phyloP scores from a whole-genome alignment of 2,888 invertebrate species.

The Nomada ruficornis region DNA sequence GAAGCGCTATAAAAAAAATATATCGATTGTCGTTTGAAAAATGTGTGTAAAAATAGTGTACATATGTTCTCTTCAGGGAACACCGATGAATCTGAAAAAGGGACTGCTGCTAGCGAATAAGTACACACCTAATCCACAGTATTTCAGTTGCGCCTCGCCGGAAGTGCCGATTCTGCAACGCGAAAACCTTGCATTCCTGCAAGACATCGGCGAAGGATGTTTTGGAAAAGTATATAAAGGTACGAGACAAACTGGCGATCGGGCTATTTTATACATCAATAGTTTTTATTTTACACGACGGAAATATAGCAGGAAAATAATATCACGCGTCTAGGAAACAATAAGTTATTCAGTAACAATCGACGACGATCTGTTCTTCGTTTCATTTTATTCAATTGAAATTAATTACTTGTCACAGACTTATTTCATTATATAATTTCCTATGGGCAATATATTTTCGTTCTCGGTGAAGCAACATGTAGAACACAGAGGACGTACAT shows the following conservation, averaged over 20 bases:
- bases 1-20: not conserved
- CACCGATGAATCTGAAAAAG: constrained; percentile 86
- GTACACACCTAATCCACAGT: constrained; percentile 92
- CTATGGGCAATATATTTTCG: not conserved
- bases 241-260: constrained; percentile 77
- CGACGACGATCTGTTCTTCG: too few relatives aligned
- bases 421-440: not conserved
- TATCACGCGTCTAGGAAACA: too few relatives aligned
- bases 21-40: not conserved
- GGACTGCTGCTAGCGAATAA: constrained; percentile 88
- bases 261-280: not conserved
- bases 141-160: constrained; percentile 85
- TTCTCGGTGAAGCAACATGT: too few relatives aligned
- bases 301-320: too few relatives aligned
- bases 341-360: too few relatives aligned
- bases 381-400: too few relatives aligned
- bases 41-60: constrained; percentile 2
- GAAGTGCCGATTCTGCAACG: constrained; percentile 87
- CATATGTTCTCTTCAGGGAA: constrained; percentile 85
- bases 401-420: not conserved
- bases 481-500: too few relatives aligned
- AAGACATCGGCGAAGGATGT: constrained; percentile 94
- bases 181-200: constrained; percentile 89
- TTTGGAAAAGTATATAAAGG: constrained; percentile 96
- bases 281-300: too few relatives aligned